Percentiles rank a stretch among this genome's conserved stretches.
phyloP scores from a whole-genome alignment of 2,797 vertebrate species.

The Poecile montanus region DNA sequence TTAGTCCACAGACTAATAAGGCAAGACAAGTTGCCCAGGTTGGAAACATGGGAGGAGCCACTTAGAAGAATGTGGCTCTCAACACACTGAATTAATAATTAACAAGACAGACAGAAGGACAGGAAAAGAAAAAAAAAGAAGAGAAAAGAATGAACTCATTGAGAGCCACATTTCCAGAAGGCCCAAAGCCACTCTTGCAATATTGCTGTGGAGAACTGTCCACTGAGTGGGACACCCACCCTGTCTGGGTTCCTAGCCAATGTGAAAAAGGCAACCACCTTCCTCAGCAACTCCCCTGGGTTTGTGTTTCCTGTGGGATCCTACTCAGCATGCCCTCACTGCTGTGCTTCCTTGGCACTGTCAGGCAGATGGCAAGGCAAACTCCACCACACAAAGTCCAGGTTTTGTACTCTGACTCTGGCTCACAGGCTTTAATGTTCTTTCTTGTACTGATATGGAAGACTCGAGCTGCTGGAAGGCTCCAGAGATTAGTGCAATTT shows the following conservation, averaged over 20 bases:
- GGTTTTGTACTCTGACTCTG: background rate
- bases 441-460: background rate
- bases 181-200: background rate
- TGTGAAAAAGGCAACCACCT: background rate
- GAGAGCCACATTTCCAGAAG: background rate
- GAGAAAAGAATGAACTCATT: background rate
- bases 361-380: background rate
- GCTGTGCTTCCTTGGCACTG: background rate
- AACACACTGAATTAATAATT: constrained; percentile 47
- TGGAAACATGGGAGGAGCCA: constrained; percentile 28
- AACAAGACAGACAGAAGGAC: constrained; percentile 22
- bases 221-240: background rate
- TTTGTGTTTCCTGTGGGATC: background rate
- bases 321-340: background rate
- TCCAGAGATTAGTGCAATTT: background rate
- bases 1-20: constrained; percentile 21
- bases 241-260: background rate
- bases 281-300: background rate
- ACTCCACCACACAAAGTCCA: constrained; percentile 31
- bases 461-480: background rate
- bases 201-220: background rate
- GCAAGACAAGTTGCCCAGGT: constrained; percentile 16
- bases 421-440: background rate
- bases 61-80: constrained; percentile 29
- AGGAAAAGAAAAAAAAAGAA: background rate